phyloP scores from a whole-genome alignment of 2,113 vertebrate genomes.

The Rallus limicola region DNA sequence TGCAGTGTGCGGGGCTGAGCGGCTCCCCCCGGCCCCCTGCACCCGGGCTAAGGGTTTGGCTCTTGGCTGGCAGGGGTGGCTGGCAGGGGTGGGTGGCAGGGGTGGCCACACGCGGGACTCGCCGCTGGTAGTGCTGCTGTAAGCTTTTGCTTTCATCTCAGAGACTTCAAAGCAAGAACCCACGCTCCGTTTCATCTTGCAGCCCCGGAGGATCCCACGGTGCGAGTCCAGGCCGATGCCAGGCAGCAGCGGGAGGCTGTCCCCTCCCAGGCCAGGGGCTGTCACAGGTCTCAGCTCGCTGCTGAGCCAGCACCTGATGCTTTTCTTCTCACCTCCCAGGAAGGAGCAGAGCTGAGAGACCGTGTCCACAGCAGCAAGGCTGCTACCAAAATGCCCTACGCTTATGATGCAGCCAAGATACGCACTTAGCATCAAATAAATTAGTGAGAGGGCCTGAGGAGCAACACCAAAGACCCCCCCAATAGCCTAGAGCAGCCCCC shows the following conservation, averaged over 20 bases:
- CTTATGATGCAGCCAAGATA: rapidly evolving
- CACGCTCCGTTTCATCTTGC: rapidly evolving
- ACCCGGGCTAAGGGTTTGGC: too few relatives aligned
- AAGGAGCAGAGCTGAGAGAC: background rate
- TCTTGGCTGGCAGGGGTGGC: background rate
- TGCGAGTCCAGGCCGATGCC: background rate
- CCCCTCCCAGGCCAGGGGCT: background rate
- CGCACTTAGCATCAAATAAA: background rate
- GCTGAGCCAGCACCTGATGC: background rate
- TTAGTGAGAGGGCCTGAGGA: background rate
- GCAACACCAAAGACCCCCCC: background rate
- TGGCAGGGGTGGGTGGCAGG: background rate
- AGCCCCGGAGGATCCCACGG: rapidly evolving
- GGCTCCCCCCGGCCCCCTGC: background rate
- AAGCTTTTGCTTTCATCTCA: background rate
- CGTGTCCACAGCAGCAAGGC: background rate
- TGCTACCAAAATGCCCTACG: background rate
- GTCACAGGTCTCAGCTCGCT: background rate
- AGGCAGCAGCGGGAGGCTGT: background rate
- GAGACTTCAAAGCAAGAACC: background rate
- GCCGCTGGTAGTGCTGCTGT: rapidly evolving
- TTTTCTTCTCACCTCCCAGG: background rate
- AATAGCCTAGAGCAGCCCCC: background rate
- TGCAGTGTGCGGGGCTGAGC: background rate
- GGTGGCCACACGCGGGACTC: background rate